Conservation (phyloP, 2,113 vertebrate species). For the Alethe castanea region DNA sequence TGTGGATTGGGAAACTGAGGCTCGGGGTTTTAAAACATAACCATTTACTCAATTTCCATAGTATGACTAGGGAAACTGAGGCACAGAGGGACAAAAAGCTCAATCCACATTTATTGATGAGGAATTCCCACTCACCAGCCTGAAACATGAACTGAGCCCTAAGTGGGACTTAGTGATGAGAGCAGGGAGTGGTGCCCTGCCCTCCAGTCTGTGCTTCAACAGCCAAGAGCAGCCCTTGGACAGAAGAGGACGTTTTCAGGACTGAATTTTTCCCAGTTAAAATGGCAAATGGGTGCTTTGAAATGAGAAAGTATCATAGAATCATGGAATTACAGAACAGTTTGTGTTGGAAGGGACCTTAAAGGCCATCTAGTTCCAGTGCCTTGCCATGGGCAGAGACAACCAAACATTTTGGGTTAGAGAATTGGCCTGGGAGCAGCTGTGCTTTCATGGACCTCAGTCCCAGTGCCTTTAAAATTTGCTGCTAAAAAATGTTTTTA, state of each 20-base stretch:
- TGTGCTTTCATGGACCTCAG: neutral
- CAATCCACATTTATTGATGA: neutral
- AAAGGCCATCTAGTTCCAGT: neutral
- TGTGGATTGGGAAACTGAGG: constrained; percentile 14
- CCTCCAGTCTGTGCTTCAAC: neutral
- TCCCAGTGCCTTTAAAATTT: neutral
- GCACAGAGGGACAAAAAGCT: neutral
- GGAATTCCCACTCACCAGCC: neutral
- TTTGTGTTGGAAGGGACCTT: neutral
- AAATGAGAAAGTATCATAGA: neutral
- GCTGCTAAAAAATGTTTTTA: neutral
- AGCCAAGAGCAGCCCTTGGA: neutral
- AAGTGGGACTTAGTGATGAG: neutral
- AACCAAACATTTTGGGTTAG: neutral
- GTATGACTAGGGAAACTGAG: neutral
- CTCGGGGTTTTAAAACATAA: rapidly evolving
- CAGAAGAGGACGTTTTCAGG: neutral
- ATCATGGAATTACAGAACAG: neutral
- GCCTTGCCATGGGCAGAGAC: neutral
- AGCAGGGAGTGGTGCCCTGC: neutral
- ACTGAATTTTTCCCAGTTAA: neutral
- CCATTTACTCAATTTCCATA: rapidly evolving
- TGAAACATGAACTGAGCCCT: neutral
- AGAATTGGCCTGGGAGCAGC: neutral
- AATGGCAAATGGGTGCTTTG: neutral